Evolutionary conservation across 2,797 vertebrate genomes (phyloP).

Genomic region (Pangasius mekongensis): DNA sequence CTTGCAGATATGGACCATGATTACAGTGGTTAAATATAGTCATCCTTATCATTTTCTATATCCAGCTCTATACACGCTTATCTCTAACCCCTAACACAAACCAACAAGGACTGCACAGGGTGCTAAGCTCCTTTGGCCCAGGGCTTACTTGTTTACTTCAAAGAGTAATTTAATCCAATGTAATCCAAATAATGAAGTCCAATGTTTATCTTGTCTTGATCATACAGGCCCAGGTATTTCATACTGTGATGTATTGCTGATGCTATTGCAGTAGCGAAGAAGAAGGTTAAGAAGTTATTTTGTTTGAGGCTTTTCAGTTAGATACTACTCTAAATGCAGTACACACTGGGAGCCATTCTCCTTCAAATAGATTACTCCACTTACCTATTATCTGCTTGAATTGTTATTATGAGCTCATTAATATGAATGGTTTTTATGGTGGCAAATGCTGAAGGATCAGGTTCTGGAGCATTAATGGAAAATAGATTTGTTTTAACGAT

Average conservation of each 20-base stretch:
- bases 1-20: constrained; percentile 25
- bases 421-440: constrained; percentile 20
- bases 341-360: not conserved
- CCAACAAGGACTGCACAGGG: not conserved
- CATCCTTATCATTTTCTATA: constrained; percentile 30
- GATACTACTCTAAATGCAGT: not conserved
- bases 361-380: not conserved
- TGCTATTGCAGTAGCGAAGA: not conserved
- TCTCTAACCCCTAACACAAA: constrained; percentile 9
- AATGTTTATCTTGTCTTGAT: not conserved
- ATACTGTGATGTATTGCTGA: not conserved
- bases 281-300: not conserved
- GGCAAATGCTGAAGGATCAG: constrained; percentile 14
- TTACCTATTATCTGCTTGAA: constrained; percentile 2
- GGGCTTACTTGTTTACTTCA: not conserved
- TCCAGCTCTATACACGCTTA: not conserved
- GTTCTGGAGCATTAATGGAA: constrained; percentile 30
- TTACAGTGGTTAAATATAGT: constrained; percentile 33
- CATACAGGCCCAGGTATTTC: not conserved
- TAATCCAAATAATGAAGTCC: not conserved
- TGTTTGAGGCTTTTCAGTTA: not conserved
- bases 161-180: not conserved
- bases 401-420: constrained; percentile 12
- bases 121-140: constrained; percentile 17
- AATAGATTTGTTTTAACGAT: constrained; percentile 14